Evolutionary conservation across 2,888 invertebrate genomes (phyloP).

Genomic region (Cabera pusaria): DNA sequence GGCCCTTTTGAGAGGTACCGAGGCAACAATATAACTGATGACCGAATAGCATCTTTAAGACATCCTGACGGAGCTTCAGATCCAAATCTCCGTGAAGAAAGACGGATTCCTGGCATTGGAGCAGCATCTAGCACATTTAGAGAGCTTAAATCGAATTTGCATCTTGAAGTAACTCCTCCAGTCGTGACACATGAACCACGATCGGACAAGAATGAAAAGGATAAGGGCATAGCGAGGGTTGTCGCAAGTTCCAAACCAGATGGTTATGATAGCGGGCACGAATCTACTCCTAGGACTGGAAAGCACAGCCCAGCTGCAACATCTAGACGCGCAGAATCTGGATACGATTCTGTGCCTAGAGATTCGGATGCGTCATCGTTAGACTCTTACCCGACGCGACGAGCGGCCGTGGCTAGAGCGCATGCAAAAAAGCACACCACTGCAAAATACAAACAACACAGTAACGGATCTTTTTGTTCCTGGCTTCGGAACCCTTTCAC

Average conservation of each 20-base stretch:
- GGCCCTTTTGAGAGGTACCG: conserved; percentile 87
- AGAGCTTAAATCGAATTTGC: conserved; percentile 78
- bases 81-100: conserved; percentile 91
- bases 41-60: conserved; percentile 88
- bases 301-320: conserved; percentile 91
- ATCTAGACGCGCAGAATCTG: conserved; percentile 92
- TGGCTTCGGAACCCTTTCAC: conserved; percentile 90
- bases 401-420: conserved; percentile 75
- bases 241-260: conserved; percentile 87
- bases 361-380: conserved; percentile 95
- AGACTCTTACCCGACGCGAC: conserved; percentile 85
- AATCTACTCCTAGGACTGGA: conserved; percentile 91
- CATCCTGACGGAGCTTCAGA: conserved; percentile 97
- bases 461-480: conserved; percentile 88
- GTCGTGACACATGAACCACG: conserved; percentile 84
- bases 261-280: conserved; percentile 93
- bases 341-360: conserved; percentile 95
- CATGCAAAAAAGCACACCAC: conserved; percentile 81
- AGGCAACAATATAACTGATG: conserved; percentile 76
- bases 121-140: conserved; percentile 85
- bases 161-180: conserved; percentile 78
- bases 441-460: conserved; percentile 87
- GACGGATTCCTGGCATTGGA: conserved; percentile 85
- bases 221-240: conserved; percentile 86
- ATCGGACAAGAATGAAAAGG: conserved; percentile 85